phyloP scores from a whole-genome alignment of 2,888 invertebrate genomes.

The Caenorhabditis macrosperma region DNA sequence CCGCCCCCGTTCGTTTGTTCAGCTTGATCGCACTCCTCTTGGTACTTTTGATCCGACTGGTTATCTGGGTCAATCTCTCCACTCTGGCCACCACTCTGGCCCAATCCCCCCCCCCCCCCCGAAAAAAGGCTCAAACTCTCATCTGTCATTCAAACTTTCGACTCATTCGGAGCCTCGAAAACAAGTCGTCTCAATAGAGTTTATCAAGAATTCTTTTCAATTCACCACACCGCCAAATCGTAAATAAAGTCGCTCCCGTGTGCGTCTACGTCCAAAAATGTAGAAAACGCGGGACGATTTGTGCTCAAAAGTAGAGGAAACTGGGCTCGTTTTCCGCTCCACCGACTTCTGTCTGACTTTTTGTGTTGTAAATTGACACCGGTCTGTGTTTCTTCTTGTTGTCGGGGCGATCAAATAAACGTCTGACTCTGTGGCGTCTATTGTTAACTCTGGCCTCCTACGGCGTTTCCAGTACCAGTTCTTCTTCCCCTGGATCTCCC shows the following conservation, averaged over 20 bases:
- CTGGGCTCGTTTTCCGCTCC: not conserved
- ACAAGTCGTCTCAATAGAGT: not conserved
- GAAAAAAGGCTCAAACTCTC: not conserved
- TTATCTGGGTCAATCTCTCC: not conserved
- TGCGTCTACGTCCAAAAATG: too few species aligned
- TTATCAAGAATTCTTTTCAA: not conserved
- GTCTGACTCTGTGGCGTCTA: not conserved
- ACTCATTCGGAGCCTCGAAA: not conserved
- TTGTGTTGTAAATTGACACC: conserved; percentile 43
- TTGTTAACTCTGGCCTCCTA: not conserved
- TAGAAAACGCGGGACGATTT: too few species aligned
- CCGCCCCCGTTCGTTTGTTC: conserved; percentile 37
- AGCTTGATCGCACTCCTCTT: conserved; percentile 23
- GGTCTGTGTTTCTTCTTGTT: not conserved
- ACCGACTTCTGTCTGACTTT: not conserved
- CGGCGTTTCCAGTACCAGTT: conserved; percentile 12
- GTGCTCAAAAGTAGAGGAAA: not conserved
- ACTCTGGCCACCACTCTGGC: too few species aligned
- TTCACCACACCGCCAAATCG: too few species aligned
- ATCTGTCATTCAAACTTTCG: not conserved
- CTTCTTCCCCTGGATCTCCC: not conserved
- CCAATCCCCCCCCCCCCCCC: not conserved
- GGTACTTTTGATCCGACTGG: conserved; percentile 34
- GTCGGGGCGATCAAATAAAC: conserved; percentile 7
- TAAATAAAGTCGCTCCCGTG: too few species aligned